Conservation (phyloP, 2,797 vertebrate genomes). For the Enteromius argenteus region DNA sequence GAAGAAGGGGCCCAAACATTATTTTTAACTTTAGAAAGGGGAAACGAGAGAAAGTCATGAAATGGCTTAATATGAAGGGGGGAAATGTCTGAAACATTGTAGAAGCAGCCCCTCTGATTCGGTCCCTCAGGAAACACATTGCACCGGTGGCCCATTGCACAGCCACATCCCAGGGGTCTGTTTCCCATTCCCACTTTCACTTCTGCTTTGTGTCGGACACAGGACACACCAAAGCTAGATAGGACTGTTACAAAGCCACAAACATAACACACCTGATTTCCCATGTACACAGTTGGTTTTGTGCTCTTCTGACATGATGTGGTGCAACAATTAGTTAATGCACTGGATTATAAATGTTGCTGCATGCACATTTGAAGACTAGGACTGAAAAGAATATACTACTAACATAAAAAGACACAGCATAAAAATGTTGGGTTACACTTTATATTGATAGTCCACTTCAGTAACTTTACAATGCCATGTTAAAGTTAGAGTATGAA, state of each 20-base stretch:
- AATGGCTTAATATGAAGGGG: not conserved
- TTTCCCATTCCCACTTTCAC: constrained; percentile 67
- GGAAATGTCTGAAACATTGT: constrained; percentile 49
- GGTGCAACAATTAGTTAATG: not conserved
- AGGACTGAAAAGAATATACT: not conserved
- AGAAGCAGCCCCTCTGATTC: constrained; percentile 52
- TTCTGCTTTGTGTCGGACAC: constrained; percentile 56
- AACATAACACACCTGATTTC: constrained; percentile 26
- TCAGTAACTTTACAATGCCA: not conserved
- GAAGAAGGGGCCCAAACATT: constrained; percentile 18
- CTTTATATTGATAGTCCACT: not conserved
- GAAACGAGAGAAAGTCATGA: constrained; percentile 51
- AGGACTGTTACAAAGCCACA: constrained; percentile 49
- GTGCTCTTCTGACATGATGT: not conserved
- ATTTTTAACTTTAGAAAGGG: constrained; percentile 53
- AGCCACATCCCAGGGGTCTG: constrained; percentile 55
- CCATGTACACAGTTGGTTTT: not conserved
- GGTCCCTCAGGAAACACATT: constrained; percentile 77
- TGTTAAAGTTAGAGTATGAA: not conserved
- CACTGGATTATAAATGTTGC: not conserved
- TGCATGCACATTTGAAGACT: constrained; percentile 2
- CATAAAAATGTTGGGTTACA: not conserved
- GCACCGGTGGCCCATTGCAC: constrained; percentile 50
- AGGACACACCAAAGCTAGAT: constrained; percentile 38
- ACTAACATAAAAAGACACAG: not conserved